Evolutionary conservation across 2,888 invertebrate genomes (phyloP).

Genomic region (Slavum lentiscoides): DNA sequence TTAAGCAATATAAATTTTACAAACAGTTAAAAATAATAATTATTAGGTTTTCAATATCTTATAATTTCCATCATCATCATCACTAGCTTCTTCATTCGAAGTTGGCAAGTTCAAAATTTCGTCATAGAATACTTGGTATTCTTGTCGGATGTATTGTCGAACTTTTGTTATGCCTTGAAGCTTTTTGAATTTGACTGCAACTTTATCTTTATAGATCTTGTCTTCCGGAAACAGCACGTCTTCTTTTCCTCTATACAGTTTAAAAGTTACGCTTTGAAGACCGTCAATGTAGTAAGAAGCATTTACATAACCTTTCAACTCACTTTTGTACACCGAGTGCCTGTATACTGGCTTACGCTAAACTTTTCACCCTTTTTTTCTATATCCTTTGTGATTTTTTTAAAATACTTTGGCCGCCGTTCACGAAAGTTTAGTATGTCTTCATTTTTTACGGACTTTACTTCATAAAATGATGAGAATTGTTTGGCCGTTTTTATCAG

Average conservation of each 20-base stretch:
- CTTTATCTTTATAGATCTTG: neutral
- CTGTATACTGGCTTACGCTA: conserved; percentile 41
- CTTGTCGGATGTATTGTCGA: conserved; percentile 25
- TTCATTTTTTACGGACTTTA: conserved; percentile 41
- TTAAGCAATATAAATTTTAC: conserved; percentile 2
- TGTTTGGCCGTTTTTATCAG: conserved; percentile 51
- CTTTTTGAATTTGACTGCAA: conserved; percentile 27
- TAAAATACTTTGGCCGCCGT: conserved; percentile 52
- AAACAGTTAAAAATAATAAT: neutral
- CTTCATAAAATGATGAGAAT: conserved; percentile 33
- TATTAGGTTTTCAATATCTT: neutral
- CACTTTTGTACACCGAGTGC: conserved; percentile 12
- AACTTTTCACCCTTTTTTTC: conserved; percentile 30
- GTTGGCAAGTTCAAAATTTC: conserved; percentile 14
- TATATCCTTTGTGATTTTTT: conserved; percentile 37
- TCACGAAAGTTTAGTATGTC: conserved; percentile 51
- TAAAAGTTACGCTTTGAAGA: conserved; percentile 32
- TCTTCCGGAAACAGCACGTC: conserved; percentile 9
- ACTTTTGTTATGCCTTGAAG: conserved; percentile 26
- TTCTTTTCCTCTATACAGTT: conserved; percentile 27
- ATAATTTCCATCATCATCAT: conserved; percentile 26
- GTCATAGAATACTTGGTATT: conserved; percentile 25
- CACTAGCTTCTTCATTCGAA: conserved; percentile 17
- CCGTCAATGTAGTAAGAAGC: conserved; percentile 19
- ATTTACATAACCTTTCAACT: conserved; percentile 2